Evolutionary conservation across 2,888 invertebrate genomes (phyloP), one percentile per base, ranked within the genome.

Genomic region (Ormyrus nitidulus): DNA sequence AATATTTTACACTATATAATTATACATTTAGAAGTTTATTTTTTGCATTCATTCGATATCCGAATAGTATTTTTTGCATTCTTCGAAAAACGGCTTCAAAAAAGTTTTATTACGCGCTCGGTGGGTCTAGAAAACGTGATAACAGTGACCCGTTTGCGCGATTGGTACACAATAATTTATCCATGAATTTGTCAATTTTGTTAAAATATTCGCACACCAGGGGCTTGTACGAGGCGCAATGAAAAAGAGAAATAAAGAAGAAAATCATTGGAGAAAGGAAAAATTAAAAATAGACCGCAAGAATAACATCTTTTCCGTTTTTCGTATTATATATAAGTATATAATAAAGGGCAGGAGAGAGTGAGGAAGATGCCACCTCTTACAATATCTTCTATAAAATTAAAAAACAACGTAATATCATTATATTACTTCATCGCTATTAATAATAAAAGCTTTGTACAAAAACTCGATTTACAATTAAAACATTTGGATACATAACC

Each of bases 341-440:
- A 77, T 66, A 76, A 80, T 68, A 80, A 79, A 72, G 75, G 68
- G 66, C 78, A 78, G 77, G 74, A 80, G 79, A 80, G 80, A 78
- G 71, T 80, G 80, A 80, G 82, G 79, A 82, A 82, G 77, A 81
- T 81, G 79, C 64, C 81, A 70, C 80, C 81, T 86, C 85, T 86
- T 86, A 87, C 82, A 80, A 81, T 87, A 87, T 88, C 85, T 88
- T 86, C 88, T 88, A 88, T 89, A 89, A 89, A 90, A 90, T 90
- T 90, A 89, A 89, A 89, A 90, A 89, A 89, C 89, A 90, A 90
- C 89, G 88, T 89, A 90, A 90, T 90, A 88, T 89, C 85, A 86
- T 87, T 88, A 88, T 88, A 88, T 89, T 89, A 89, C 89, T 89
- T 89, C 86, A 88, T 88, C 88, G 85, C 88, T 88, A 89, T 86